These are phyloP conservation scores for Lordiphosa andalusiaca DNA, from an alignment of 2,888 invertebrate genomes.

Conservation along the genomic window DNA sequence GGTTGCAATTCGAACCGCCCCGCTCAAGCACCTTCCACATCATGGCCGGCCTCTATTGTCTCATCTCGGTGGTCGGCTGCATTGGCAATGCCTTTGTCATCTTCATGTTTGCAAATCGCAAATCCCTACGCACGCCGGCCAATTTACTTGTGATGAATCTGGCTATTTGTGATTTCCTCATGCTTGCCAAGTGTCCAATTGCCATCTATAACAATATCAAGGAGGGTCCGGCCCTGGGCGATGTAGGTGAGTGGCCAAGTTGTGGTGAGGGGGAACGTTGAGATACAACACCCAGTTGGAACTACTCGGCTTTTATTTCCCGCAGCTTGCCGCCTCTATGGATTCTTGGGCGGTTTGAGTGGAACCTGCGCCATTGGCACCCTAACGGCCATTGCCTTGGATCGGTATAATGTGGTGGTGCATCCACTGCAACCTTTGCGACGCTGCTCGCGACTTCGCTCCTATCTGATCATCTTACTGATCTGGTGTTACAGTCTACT, in stretches of 20 bases:
- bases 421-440: conserved; percentile 87
- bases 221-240: conserved; percentile 87
- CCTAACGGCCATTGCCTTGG: conserved; percentile 89
- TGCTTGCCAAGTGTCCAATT: conserved; percentile 87
- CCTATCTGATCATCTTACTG: conserved; percentile 82
- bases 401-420: conserved; percentile 91
- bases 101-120: conserved; percentile 87
- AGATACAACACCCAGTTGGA: too few species aligned
- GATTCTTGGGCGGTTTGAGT: conserved; percentile 89
- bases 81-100: conserved; percentile 87
- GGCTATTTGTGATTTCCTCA: conserved; percentile 87
- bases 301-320: conserved; percentile 19
- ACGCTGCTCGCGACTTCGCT: conserved; percentile 83
- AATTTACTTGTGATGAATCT: conserved; percentile 88
- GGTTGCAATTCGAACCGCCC: conserved; percentile 87
- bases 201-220: conserved; percentile 88
- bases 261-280: background rate
- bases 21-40: conserved; percentile 82
- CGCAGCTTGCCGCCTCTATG: conserved; percentile 88
- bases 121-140: conserved; percentile 86
- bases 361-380: conserved; percentile 91
- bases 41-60: conserved; percentile 84
- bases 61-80: conserved; percentile 85
- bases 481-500: conserved; percentile 88
- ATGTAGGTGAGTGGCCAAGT: conserved; percentile 82